phyloP scores from a whole-genome alignment of 2,888 invertebrate genomes.

The Entomobrya multifasciata region DNA sequence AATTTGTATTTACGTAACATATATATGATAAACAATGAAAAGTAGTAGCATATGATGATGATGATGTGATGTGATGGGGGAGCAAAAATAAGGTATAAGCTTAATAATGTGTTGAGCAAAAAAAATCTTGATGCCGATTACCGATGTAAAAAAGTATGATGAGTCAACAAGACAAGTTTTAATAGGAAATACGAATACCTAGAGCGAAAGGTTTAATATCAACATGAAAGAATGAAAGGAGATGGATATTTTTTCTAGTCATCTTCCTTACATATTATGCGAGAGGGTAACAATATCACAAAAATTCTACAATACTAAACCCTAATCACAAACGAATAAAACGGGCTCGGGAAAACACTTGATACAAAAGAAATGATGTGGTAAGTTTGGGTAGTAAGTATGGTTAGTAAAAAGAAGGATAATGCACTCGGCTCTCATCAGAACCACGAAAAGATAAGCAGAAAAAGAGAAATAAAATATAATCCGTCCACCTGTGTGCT shows the following conservation, averaged over 20 bases:
- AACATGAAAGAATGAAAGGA: neutral
- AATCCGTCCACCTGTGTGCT: constrained; percentile 64
- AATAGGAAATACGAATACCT: constrained; percentile 34
- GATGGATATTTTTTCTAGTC: neutral
- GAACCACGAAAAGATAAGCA: constrained; percentile 15
- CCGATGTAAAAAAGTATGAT: constrained; percentile 38
- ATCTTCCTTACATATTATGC: too few species aligned
- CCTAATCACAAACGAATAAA: constrained; percentile 64
- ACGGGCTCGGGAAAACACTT: neutral
- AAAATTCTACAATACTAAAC: constrained; percentile 69
- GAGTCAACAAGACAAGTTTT: constrained; percentile 35
- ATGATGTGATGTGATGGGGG: too few species aligned
- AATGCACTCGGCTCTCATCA: constrained; percentile 48
- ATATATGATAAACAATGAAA: too few species aligned
- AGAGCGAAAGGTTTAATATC: constrained; percentile 29
- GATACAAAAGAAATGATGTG: constrained; percentile 12
- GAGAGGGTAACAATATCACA: constrained; percentile 53
- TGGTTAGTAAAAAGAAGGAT: constrained; percentile 46
- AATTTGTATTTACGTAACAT: too few species aligned
- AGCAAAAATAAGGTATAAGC: too few species aligned
- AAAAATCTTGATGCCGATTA: constrained; percentile 41
- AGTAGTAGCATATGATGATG: too few species aligned
- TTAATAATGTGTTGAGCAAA: constrained; percentile 7
- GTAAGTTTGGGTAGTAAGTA: neutral
- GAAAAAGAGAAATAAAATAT: constrained; percentile 45